Evolutionary conservation across 1,140 invertebrate genomes (phyloP), one percentile per base, ranked within the genome.

Genomic region (Chironomus striatipennis): DNA sequence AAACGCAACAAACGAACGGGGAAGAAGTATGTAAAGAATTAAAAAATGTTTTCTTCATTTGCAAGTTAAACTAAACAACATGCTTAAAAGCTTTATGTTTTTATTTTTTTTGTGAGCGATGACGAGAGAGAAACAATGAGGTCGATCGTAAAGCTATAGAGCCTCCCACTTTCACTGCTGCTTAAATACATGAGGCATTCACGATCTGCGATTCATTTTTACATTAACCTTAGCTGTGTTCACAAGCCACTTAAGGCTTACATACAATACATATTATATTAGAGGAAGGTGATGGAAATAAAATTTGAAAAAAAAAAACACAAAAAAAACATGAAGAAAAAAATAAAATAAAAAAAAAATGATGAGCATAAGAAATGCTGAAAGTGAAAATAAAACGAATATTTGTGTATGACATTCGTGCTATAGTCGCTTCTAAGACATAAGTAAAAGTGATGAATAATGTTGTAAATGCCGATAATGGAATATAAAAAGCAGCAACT

Each of bases 81-180:
- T 34, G 24, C 24, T 34, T 34, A 34, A 34, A 34, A 34, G 24
- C 24, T 34, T 34, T 1, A 1, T 34, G 24, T 5, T 34, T 34
- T 34, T n/a, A n/a, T n/a, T n/a, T 34, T 34, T 34, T 1, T 34
- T 34, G 24, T 57, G 47, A 57, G 47, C n/a, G 47, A 57, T n/a
- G 47, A 57, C 47, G 47, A 57, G n/a, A 5, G 47, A n/a, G 47
- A 70, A 34, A 70, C 65, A 70, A 70, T 70, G 18, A 70, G 18
- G 65, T 70, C 17, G 65, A 21, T 21, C 65, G 17, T 18, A 70
- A 21, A 70, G 24, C 24, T 34, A 34, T 34, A 34, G 24, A 34
- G 65, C 65, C 65, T 70, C 65, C 65, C 65, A 70, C 65, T 70
- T 70, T 70, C 65, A 70, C 65, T 70, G 18, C 7, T 20, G 65